phyloP scores from a whole-genome alignment of 30 jellyfish, hydroid and myxozoan genomes.

The Hydra vulgaris region DNA sequence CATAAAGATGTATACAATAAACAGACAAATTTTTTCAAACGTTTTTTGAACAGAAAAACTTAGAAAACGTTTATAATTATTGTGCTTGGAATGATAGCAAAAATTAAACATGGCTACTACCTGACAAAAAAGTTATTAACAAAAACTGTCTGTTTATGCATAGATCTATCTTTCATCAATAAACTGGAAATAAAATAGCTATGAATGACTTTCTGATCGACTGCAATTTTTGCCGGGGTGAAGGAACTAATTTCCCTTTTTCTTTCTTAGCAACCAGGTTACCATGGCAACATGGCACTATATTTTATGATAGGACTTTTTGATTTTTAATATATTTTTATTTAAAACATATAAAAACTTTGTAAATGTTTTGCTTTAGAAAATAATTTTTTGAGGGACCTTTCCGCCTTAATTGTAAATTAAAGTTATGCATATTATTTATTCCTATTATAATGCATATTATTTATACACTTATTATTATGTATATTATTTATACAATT shows the following conservation, averaged over 20 bases:
- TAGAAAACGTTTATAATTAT: not conserved
- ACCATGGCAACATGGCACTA: not conserved
- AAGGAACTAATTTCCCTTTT: not conserved
- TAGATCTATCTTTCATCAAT: not conserved
- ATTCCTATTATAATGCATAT: too few relatives aligned
- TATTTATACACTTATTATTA: too few relatives aligned
- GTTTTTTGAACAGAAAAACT: not conserved
- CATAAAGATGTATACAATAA: not conserved
- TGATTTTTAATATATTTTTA: too few relatives aligned
- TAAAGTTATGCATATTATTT: too few relatives aligned
- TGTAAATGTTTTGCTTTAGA: not conserved
- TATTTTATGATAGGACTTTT: not conserved
- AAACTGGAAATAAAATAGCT: not conserved
- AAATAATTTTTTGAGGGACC: not conserved
- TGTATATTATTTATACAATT: too few relatives aligned
- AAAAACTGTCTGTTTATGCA: not conserved
- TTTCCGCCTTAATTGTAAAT: too few relatives aligned
- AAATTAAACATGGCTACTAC: not conserved
- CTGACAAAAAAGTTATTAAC: not conserved
- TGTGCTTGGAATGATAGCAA: not conserved
- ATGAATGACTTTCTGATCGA: not conserved
- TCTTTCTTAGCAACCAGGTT: not conserved
- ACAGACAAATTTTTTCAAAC: not conserved
- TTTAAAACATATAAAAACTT: not conserved
- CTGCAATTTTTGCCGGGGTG: not conserved